Base-by-base conservation (phyloP, 2,113 vertebrate species). In the Menidia beryllina region DNA sequence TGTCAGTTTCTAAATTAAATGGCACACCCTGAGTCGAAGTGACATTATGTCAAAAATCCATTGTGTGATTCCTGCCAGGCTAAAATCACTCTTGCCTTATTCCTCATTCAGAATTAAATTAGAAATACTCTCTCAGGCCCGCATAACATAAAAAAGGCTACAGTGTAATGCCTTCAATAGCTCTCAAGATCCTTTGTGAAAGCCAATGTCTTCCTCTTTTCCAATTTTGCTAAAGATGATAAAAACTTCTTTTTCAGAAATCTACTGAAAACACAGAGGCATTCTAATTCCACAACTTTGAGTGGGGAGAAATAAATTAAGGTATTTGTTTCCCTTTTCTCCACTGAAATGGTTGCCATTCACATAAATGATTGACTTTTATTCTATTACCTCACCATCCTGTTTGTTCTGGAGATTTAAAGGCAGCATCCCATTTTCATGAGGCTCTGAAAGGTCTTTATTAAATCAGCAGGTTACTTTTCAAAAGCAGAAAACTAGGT, bases 31-130 rank as follows among this genome's bases (percentile, higher is more conserved):
- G 77, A 91, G 86, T 87, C 67, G 85, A 89, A 86, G 66, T 91
- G 88, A 91, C 88, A 86, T 75, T 64, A 48, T 89, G 85, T 88
- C 86, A 92, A 84, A 88, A 74, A 65, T 56, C 53, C 48, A 85
- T 79, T 69, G 78, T 57, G 59, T 64, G 78, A 88, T 80, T 86
- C 65, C 59, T 84, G 72, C 69, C 75, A 69, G 80, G 72, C 81
- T 72, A 45, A 78, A n/a, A 81, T 87, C 72, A 65, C 19, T 82
- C 71, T 62, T 36, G 34, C 77, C 70, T 59, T 55, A 38, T 76
- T 72, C 53, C 52, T 83, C 73, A 71, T 78, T 78, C 64, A 74
- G 55, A 87, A 79, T 82, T 64, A 77, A 88, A 89, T 82, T 77
- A 82, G 69, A 83, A 82, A 73, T 65, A 30, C 65, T 77, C 59